Conservation (phyloP, 1,140 invertebrate genomes). For the Episyrphus balteatus region DNA sequence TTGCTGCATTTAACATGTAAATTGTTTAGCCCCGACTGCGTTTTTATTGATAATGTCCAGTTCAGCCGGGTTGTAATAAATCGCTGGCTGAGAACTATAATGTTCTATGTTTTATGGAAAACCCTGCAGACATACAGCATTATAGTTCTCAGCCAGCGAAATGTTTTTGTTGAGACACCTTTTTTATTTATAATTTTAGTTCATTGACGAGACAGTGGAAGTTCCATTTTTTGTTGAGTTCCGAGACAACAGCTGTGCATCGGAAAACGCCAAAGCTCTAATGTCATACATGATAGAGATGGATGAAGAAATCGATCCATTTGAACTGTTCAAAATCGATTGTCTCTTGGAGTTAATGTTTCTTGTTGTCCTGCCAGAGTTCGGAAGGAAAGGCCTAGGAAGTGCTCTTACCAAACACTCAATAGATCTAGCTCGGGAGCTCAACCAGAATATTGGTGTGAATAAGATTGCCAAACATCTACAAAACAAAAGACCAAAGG, state of each 20-base stretch:
- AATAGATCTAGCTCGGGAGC: slow-evolving; percentile 40
- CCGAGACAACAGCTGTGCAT: slow-evolving; percentile 42
- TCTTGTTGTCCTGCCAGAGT: slow-evolving; percentile 41
- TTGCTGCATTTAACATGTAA: too few relatives aligned
- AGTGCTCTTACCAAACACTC: slow-evolving; percentile 40
- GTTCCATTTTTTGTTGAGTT: slow-evolving; percentile 47
- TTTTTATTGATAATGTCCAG: too few relatives aligned
- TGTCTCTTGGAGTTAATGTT: slow-evolving; percentile 58
- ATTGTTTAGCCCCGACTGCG: too few relatives aligned
- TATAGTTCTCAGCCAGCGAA: too few relatives aligned
- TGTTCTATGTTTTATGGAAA: too few relatives aligned
- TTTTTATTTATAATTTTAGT: slow-evolving; percentile 9
- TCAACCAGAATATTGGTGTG: slow-evolving; percentile 40
- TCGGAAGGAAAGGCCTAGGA: slow-evolving; percentile 41
- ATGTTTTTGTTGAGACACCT: too few relatives aligned
- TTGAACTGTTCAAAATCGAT: slow-evolving; percentile 45
- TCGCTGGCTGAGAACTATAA: too few relatives aligned
- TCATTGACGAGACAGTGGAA: slow-evolving; percentile 33
- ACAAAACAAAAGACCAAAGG: slow-evolving; percentile 38
- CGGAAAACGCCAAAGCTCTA: slow-evolving; percentile 41
- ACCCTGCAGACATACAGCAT: too few relatives aligned
- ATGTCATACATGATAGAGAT: slow-evolving; percentile 49
- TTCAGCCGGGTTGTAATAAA: too few relatives aligned
- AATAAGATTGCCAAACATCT: slow-evolving; percentile 37
- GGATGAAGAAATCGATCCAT: slow-evolving; percentile 45